phyloP scores from a whole-genome alignment of 2,888 invertebrate genomes.

The Adelphocoris suturalis region DNA sequence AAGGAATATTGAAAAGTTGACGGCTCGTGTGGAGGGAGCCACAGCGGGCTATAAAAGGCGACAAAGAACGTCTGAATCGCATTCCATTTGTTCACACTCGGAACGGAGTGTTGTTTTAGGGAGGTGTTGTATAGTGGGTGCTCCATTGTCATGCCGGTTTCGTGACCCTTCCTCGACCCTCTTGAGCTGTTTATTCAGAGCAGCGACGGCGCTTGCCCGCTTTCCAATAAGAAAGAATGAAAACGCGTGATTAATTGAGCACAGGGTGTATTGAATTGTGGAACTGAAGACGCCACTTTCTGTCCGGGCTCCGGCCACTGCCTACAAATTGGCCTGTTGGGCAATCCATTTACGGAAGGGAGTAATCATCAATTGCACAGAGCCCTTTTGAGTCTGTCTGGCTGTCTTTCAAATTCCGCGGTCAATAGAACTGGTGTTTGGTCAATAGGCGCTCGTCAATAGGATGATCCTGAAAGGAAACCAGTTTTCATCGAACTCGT shows the following conservation, averaged over 20 bases:
- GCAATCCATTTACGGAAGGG: conserved; percentile 61
- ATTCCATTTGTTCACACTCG: conserved; percentile 68
- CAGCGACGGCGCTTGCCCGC: conserved; percentile 52
- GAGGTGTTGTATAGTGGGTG: not conserved
- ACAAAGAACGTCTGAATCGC: conserved; percentile 58
- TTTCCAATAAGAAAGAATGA: conserved; percentile 41
- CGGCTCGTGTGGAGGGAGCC: not conserved
- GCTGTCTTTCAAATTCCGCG: conserved; percentile 64
- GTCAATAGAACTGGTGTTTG: conserved; percentile 64
- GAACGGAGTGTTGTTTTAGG: conserved; percentile 68
- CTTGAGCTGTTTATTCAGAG: conserved; percentile 67
- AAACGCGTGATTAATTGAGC: conserved; percentile 67
- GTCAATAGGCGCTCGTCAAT: conserved; percentile 56
- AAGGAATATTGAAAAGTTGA: conserved; percentile 37
- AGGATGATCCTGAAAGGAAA: conserved; percentile 67
- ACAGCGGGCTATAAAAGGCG: conserved; percentile 42
- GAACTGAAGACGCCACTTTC: conserved; percentile 62
- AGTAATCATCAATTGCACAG: conserved; percentile 66
- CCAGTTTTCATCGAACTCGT: conserved; percentile 65
- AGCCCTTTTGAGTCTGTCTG: conserved; percentile 44
- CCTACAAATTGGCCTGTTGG: conserved; percentile 68
- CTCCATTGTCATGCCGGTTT: conserved; percentile 53
- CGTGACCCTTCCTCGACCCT: conserved; percentile 66
- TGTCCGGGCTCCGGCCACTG: conserved; percentile 21
- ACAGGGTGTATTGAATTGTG: conserved; percentile 46